A percentile compares a stretch with the other conserved stretches of the same genome.
Evolutionary conservation across 2,797 vertebrate genomes (phyloP).

Genomic region (Fundulus diaphanus): DNA sequence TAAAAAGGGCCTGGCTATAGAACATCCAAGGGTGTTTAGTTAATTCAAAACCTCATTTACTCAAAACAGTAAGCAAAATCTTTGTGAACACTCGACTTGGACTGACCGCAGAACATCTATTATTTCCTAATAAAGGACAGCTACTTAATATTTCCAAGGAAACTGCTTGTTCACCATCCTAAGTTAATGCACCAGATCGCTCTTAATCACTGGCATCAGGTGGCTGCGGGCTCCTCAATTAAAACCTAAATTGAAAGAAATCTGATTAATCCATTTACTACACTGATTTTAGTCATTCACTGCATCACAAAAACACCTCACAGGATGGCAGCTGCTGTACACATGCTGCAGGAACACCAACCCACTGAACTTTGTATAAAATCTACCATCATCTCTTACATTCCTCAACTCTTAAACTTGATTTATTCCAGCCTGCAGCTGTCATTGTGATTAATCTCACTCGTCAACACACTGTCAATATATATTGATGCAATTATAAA

Average conservation of each 20-base stretch:
- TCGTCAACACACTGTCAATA: neutral
- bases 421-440: too few relatives aligned
- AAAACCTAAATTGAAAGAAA: constrained; percentile 9
- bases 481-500: neutral
- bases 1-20: neutral
- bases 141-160: constrained; percentile 5
- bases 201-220: constrained; percentile 21
- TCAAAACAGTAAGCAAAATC: neutral
- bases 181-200: constrained; percentile 7
- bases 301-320: neutral
- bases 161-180: neutral
- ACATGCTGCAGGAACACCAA: neutral
- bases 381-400: neutral
- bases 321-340: neutral
- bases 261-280: constrained; percentile 5
- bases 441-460: neutral
- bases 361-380: neutral
- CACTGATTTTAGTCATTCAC: constrained; percentile 7
- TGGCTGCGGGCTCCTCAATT: constrained; percentile 14
- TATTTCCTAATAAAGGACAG: constrained; percentile 7
- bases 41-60: neutral
- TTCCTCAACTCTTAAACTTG: neutral
- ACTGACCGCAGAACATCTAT: neutral
- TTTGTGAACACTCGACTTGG: neutral
- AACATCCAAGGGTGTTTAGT: neutral